Percentiles rank a stretch among this genome's conserved stretches.
Evolutionary conservation across 2,888 invertebrate species (phyloP).

Genomic region (Drosophila setosimentum): DNA sequence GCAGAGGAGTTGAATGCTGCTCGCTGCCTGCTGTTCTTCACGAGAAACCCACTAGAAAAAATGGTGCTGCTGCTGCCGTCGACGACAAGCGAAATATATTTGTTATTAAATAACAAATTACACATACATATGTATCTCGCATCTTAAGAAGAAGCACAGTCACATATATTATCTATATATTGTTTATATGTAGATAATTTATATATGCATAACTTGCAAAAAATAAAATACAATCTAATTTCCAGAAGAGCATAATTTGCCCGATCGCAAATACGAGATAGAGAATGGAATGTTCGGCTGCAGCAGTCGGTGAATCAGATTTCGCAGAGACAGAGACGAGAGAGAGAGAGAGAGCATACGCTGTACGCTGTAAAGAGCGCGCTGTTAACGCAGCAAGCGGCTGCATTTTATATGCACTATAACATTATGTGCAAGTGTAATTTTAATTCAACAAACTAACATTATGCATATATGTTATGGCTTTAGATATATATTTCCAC

Average conservation of each 20-base stretch:
- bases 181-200: not conserved
- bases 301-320: not conserved
- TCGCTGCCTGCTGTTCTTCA: not conserved
- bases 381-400: not conserved
- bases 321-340: not conserved
- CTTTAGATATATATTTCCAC: not conserved
- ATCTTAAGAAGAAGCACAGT: not conserved
- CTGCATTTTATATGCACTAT: not conserved
- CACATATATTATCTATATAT: not conserved
- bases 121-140: not conserved
- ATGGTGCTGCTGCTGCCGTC: not conserved
- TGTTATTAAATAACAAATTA: not conserved
- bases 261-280: not conserved
- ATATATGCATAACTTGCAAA: not conserved
- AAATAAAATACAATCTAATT: not conserved
- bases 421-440: not conserved
- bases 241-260: not conserved
- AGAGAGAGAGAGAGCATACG: not conserved
- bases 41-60: constrained; percentile 9
- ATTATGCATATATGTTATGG: not conserved
- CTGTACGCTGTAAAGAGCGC: not conserved
- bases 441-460: not conserved
- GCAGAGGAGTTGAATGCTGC: constrained; percentile 6
- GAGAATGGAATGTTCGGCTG: not conserved
- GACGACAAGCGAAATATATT: not conserved